Base-by-base conservation (phyloP, 2,113 vertebrate species). In the Alectura lathami region DNA sequence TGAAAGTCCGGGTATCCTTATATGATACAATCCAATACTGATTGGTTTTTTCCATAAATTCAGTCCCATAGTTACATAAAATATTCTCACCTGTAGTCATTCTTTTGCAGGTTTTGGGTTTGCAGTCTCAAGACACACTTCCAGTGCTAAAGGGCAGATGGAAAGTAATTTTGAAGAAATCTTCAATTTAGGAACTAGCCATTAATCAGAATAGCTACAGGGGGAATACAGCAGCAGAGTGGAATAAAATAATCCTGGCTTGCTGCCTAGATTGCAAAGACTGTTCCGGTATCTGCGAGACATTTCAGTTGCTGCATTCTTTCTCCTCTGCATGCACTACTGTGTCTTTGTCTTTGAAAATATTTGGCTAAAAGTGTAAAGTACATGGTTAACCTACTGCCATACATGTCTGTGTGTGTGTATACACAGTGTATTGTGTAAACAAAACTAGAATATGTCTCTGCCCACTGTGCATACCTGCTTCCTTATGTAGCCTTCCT, bases 321-420 rank as follows among this genome's bases (percentile, higher is more conserved):
- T 89, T 87, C 74, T 80, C 8, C 5, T 69, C 30, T 32, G 20
- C 17, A 50, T 62, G 76, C 80, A 38, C 93, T 82, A n/a, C n/a
- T n/a, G n/a, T n/a, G n/a, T 72, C 8, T 86, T 90, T 78, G 24
- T 60, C 72, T 63, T 62, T 32, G 26, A n/a, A 73, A 73, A 76
- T 9, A 4, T 73, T 62, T 83, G 68, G 21, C 72, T 80, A 60
- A n/a, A 45, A 57, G 13, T 24, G 7, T 73, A 63, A 38, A 42
- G 5, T 15, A 23, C 38, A 54, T 69, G 26, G 22, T 56, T 76
- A 77, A 81, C 68, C 47, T 57, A 59, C 50, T 83, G 54, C 13
- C 50, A 42, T 21, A 24, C 2, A 1, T 0, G 0, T 17, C 6
- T 81, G 13, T 1, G 0, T 56, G 10, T 34, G 20, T 1, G 0